phyloP scores from a whole-genome alignment of 2,797 vertebrate species.

The Clarias pachynema region DNA sequence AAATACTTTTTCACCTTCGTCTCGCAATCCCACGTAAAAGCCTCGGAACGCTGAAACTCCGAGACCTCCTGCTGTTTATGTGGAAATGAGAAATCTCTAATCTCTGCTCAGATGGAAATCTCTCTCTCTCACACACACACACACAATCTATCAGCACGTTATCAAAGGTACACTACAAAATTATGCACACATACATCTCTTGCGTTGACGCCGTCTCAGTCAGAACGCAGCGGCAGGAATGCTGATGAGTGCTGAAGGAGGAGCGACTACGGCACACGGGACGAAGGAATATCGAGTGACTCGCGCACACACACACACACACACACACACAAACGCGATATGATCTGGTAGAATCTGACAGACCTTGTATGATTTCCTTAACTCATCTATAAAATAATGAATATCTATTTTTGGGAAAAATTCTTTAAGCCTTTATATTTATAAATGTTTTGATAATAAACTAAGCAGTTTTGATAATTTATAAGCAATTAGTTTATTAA shows the following conservation, averaged over 20 bases:
- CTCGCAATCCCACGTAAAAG: constrained; percentile 83
- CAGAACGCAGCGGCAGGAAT: background rate
- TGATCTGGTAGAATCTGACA: background rate
- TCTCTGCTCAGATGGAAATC: constrained; percentile 84
- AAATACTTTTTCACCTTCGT: background rate
- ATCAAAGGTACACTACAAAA: constrained; percentile 46
- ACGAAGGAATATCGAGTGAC: background rate
- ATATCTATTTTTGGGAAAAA: background rate
- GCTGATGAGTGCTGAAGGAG: constrained; percentile 4
- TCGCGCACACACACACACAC: background rate
- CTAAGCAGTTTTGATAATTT: background rate
- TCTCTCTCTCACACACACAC: constrained; percentile 78
- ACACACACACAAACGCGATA: constrained; percentile 1
- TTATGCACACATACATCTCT: constrained; percentile 12
- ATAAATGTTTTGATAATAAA: background rate
- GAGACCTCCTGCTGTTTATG: constrained; percentile 55
- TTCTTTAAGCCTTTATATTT: too few species aligned
- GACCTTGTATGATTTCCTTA: background rate
- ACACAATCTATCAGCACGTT: constrained; percentile 26
- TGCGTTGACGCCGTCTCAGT: background rate
- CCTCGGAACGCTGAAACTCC: constrained; percentile 67
- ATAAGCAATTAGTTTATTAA: background rate
- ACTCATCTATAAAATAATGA: background rate
- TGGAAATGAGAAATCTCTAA: constrained; percentile 91
- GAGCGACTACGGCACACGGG: background rate